These are phyloP conservation scores for Lagocephalus sceleratus DNA, from an alignment of 2,797 vertebrate species.

Conservation along the genomic window DNA sequence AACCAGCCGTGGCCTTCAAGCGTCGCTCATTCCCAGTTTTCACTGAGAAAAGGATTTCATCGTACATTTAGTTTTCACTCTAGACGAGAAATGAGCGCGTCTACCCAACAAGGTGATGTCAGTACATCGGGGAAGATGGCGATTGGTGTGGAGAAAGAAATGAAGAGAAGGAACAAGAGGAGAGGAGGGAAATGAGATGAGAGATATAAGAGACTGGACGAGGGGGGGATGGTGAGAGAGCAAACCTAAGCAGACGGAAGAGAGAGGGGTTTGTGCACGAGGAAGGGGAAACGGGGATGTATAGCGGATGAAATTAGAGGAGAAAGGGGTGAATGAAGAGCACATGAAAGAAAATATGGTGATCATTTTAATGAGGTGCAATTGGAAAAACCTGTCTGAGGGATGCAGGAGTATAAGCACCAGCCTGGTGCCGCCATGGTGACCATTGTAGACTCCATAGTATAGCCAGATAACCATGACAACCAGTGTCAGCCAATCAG, in stretches of 20 bases:
- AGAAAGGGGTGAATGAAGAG: constrained; percentile 17
- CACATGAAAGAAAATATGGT: constrained; percentile 8
- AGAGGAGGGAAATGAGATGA: constrained; percentile 20
- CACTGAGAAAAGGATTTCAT: too few relatives aligned
- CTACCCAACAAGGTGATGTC: constrained; percentile 11
- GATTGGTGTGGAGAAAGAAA: constrained; percentile 3
- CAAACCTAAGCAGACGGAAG: constrained; percentile 42
- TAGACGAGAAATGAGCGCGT: constrained; percentile 7
- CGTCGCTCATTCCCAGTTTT: too few relatives aligned
- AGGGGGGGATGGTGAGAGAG: constrained; percentile 52
- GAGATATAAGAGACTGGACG: constrained; percentile 15
- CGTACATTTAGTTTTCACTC: background rate
- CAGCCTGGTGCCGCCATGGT: constrained; percentile 36
- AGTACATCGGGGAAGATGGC: constrained; percentile 11
- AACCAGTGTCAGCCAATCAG: constrained; percentile 45
- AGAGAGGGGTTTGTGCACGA: constrained; percentile 24
- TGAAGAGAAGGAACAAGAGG: constrained; percentile 3
- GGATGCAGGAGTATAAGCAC: constrained; percentile 37
- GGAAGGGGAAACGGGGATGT: constrained; percentile 14
- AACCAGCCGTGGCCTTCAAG: constrained; percentile 17
- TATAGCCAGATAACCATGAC: constrained; percentile 69
- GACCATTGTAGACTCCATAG: constrained; percentile 33
- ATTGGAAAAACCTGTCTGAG: constrained; percentile 21
- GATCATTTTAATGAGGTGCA: constrained; percentile 1
- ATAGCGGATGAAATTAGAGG: constrained; percentile 14